These are phyloP conservation scores for Podocnemis expansa DNA, from an alignment of 2,113 vertebrate genomes.

Conservation along the genomic window DNA sequence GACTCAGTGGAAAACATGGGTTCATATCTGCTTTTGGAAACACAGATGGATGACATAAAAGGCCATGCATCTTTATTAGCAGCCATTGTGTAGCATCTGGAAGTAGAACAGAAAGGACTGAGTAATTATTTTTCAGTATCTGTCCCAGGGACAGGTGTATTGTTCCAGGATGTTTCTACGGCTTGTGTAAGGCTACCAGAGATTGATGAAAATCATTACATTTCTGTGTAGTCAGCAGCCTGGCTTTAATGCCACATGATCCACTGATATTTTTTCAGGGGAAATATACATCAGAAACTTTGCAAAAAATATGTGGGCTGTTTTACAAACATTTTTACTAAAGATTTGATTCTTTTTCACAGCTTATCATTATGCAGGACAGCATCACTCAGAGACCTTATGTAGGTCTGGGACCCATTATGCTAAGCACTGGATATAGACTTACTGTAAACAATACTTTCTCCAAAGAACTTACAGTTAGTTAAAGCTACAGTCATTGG, in stretches of 20 bases:
- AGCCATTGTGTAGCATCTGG: constrained; percentile 7
- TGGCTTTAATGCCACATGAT: background rate
- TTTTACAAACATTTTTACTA: background rate
- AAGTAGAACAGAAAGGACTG: background rate
- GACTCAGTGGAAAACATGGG: background rate
- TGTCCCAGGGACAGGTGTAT: constrained; percentile 31
- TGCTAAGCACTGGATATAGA: background rate
- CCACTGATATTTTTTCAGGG: constrained; percentile 6
- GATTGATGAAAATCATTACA: constrained; percentile 40
- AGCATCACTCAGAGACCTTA: background rate
- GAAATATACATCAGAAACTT: background rate
- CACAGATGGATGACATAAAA: background rate
- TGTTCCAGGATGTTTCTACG: background rate
- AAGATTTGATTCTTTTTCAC: fast-evolving
- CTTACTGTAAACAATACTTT: background rate
- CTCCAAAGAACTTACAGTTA: background rate
- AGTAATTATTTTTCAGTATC: constrained; percentile 13
- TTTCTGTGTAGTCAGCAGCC: constrained; percentile 4
- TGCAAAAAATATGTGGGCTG: background rate
- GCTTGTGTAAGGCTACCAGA: background rate
- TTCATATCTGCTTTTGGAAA: background rate
- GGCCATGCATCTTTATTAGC: constrained; percentile 44
- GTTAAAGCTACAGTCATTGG: background rate
- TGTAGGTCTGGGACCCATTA: background rate
- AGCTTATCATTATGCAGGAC: background rate